A percentile compares a stretch with the other conserved stretches of the same genome.
Evolutionary conservation across 30 jellyfish, hydroid and myxozoan species (phyloP).

Genomic region (Hydra vulgaris): DNA sequence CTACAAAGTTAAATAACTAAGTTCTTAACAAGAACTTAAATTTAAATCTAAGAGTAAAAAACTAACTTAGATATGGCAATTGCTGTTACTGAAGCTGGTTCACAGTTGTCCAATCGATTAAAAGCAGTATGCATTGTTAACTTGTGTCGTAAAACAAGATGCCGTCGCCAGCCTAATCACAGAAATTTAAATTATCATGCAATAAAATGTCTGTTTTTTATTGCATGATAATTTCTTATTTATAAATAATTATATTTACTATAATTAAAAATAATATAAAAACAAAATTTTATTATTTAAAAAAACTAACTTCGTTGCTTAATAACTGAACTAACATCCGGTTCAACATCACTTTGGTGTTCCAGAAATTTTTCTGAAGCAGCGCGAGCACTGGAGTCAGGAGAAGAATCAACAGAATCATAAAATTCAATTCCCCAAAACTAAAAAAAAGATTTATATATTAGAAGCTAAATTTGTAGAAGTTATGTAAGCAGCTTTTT

Average conservation of each 20-base stretch:
- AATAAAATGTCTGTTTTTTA: too few species aligned
- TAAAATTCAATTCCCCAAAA: slow-evolving; percentile 88
- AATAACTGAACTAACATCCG: too few species aligned
- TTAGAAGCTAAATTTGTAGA: too few species aligned
- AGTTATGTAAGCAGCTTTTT: too few species aligned
- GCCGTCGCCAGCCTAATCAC: slow-evolving; percentile 61
- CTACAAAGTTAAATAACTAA: too few species aligned
- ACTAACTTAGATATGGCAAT: slow-evolving; percentile 79
- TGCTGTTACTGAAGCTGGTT: slow-evolving; percentile 89
- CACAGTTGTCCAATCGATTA: slow-evolving; percentile 55
- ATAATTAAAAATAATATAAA: too few species aligned
- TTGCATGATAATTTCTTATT: too few species aligned
- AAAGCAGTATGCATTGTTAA: slow-evolving; percentile 89
- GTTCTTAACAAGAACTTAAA: too few species aligned
- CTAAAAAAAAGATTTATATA: slow-evolving; percentile 29
- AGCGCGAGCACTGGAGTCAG: neutral
- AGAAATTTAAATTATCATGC: neutral
- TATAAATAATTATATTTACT: too few species aligned
- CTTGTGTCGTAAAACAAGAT: slow-evolving; percentile 51
- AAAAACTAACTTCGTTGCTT: neutral
- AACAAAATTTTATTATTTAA: neutral
- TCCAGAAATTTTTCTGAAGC: too few species aligned
- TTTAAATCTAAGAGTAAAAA: too few species aligned
- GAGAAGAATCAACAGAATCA: slow-evolving; percentile 30
- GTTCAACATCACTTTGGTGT: too few species aligned